A percentile compares a stretch with the other conserved stretches of the same genome.
Evolutionary conservation across 2,113 vertebrate species (phyloP).

Genomic region (Bothrops jararaca): DNA sequence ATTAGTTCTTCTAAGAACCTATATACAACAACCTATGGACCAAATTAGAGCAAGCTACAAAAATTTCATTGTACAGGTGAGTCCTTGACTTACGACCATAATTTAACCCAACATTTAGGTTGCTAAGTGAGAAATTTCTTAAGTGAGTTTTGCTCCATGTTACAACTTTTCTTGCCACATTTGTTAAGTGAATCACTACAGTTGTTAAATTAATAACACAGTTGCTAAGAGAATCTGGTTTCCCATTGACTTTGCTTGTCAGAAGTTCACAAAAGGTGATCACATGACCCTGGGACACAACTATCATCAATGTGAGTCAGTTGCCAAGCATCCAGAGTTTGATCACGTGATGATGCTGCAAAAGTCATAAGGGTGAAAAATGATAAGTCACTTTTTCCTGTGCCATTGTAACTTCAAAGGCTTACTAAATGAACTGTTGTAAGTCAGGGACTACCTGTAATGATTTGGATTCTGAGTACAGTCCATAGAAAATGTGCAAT

Average conservation of each 20-base stretch:
- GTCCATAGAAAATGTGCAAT: slow-evolving; percentile 45
- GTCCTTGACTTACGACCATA: background rate
- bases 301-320: background rate
- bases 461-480: slow-evolving; percentile 61
- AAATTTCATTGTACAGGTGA: slow-evolving; percentile 48
- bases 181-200: background rate
- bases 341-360: background rate
- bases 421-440: background rate
- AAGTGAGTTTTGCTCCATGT: background rate
- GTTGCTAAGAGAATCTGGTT: background rate
- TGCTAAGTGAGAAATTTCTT: background rate
- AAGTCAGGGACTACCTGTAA: background rate
- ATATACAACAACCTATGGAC: slow-evolving; percentile 51
- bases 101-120: background rate
- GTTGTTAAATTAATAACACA: background rate
- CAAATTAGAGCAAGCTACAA: slow-evolving; percentile 48
- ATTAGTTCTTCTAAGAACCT: slow-evolving; percentile 44
- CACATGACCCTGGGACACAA: background rate
- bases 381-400: background rate
- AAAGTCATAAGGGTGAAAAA: background rate
- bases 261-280: background rate
- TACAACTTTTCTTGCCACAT: background rate
- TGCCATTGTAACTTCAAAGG: background rate
- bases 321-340: background rate
- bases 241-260: background rate